Conservation (phyloP, 2,797 vertebrate genomes). For the Mionectes olivaceus region DNA sequence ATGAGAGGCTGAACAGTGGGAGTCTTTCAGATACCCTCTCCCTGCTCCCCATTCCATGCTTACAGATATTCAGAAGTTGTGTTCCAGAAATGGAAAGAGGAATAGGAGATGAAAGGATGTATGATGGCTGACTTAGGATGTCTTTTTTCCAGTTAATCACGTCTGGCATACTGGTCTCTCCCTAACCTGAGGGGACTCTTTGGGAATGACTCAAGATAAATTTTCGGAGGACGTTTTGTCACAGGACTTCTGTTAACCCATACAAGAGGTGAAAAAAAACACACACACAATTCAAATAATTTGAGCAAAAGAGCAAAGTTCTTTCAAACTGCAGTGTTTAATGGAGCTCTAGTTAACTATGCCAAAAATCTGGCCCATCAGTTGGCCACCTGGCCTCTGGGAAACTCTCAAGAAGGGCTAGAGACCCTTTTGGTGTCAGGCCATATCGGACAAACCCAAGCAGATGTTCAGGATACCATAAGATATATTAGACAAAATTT, state of each 20-base stretch:
- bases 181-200: not conserved
- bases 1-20: not conserved
- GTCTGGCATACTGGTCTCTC: fast-evolving
- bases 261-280: fast-evolving
- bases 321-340: not conserved
- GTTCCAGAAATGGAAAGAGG: not conserved
- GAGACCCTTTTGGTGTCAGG: fast-evolving
- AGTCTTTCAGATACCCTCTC: not conserved
- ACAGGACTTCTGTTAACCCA: not conserved
- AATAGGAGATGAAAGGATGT: not conserved
- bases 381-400: not conserved
- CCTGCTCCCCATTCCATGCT: fast-evolving
- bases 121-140: not conserved
- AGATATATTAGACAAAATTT: not conserved
- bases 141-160: not conserved
- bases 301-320: not conserved
- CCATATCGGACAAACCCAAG: not conserved
- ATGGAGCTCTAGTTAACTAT: not conserved
- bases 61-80: not conserved
- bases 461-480: not conserved
- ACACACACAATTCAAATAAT: not conserved
- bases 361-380: not conserved
- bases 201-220: not conserved
- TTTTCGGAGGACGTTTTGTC: not conserved
- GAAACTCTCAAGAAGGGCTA: not conserved